phyloP scores from a whole-genome alignment of 2,888 invertebrate genomes.

The Stenodera caucasica region DNA sequence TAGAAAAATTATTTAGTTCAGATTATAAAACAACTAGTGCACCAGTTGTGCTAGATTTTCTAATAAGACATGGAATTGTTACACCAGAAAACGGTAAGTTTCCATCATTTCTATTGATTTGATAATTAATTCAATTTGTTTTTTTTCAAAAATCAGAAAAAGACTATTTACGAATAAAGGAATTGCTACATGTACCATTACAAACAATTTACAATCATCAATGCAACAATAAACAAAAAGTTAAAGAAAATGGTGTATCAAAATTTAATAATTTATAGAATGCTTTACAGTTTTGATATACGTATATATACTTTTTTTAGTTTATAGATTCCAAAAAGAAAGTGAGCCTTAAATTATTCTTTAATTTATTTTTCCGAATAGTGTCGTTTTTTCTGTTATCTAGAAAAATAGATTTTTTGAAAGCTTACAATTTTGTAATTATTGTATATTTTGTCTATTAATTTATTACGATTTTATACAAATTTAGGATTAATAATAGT shows the following conservation, averaged over 20 bases:
- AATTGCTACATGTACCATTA: constrained; percentile 84
- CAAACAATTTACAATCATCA: constrained; percentile 69
- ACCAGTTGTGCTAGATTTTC: constrained; percentile 87
- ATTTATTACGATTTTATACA: constrained; percentile 39
- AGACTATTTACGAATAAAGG: constrained; percentile 80
- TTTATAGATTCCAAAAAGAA: constrained; percentile 26
- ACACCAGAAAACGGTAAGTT: constrained; percentile 83
- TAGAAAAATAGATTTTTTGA: constrained; percentile 25
- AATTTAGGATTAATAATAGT: constrained; percentile 18
- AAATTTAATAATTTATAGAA: constrained; percentile 23
- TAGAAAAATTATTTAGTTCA: constrained; percentile 77
- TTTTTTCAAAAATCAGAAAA: constrained; percentile 65
- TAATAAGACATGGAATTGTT: constrained; percentile 87
- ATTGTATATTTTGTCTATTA: constrained; percentile 36
- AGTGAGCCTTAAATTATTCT: constrained; percentile 35
- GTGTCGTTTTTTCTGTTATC: constrained; percentile 11
- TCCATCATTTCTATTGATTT: background rate
- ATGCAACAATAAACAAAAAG: constrained; percentile 14
- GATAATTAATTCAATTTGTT: background rate
- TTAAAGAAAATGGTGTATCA: constrained; percentile 39
- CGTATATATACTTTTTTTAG: background rate
- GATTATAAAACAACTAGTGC: constrained; percentile 94
- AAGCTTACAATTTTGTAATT: constrained; percentile 36
- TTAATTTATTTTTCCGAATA: constrained; percentile 23
- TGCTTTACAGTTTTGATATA: constrained; percentile 14